Conservation (phyloP, 2,113 vertebrate genomes). For the Rhinogobius similis region DNA sequence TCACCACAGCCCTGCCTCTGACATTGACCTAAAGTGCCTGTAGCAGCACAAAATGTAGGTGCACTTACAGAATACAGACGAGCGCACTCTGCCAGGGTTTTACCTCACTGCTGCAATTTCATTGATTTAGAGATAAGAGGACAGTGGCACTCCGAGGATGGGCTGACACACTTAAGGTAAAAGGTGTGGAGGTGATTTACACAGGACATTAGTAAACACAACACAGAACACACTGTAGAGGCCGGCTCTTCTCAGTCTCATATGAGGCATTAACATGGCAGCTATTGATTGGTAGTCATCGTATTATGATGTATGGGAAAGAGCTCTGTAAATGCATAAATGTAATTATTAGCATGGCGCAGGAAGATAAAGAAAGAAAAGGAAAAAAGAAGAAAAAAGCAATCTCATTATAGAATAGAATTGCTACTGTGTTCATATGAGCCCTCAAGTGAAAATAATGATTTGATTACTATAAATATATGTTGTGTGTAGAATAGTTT, state of each 20-base stretch:
- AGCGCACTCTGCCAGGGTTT: slow-evolving; percentile 22
- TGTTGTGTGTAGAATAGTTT: neutral
- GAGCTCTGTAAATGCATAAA: neutral
- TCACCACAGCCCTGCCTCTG: neutral
- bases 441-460: too few species aligned
- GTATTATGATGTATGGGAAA: slow-evolving; percentile 22
- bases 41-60: slow-evolving; percentile 43
- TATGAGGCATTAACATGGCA: slow-evolving; percentile 31
- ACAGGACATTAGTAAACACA: slow-evolving; percentile 29
- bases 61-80: slow-evolving; percentile 52
- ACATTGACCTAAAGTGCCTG: slow-evolving; percentile 50
- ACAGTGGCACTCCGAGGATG: slow-evolving; percentile 34
- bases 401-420: neutral
- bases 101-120: slow-evolving; percentile 31
- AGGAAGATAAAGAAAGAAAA: too few species aligned
- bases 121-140: slow-evolving; percentile 45
- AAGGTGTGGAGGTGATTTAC: slow-evolving; percentile 27
- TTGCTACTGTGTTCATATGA: too few species aligned
- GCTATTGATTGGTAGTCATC: slow-evolving; percentile 41
- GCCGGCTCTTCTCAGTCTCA: slow-evolving; percentile 6
- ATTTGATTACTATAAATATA: neutral
- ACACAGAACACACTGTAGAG: neutral
- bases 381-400: neutral
- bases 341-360: neutral
- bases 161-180: slow-evolving; percentile 37